Evolutionary conservation across 37 sponge, comb jelly and placozoan species (phyloP).

Genomic region (Oopsacas minuta): DNA sequence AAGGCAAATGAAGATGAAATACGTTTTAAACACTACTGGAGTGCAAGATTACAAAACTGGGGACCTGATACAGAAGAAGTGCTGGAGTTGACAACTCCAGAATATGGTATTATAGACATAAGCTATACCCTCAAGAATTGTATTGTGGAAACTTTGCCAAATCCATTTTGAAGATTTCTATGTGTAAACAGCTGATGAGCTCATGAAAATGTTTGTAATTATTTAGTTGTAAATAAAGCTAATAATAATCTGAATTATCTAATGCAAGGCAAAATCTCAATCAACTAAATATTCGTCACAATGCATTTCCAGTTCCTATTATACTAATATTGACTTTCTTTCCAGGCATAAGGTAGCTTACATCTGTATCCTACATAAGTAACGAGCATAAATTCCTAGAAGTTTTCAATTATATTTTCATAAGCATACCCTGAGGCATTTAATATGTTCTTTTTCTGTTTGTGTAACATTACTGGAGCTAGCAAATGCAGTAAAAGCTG

Average conservation of each 20-base stretch:
- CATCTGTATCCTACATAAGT: conserved; percentile 2
- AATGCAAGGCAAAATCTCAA: too few relatives aligned
- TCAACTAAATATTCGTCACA: too few relatives aligned
- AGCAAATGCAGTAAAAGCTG: not conserved
- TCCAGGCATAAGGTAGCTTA: conserved; percentile 9
- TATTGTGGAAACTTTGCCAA: not conserved
- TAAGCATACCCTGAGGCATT: conserved; percentile 64
- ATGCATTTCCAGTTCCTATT: not conserved
- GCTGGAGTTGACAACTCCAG: conserved; percentile 30
- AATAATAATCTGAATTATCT: too few relatives aligned
- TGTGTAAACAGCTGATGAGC: too few relatives aligned
- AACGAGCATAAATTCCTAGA: too few relatives aligned
- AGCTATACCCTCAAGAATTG: not conserved
- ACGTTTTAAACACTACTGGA: conserved; percentile 74
- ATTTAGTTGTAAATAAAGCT: too few relatives aligned
- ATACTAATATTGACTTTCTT: not conserved
- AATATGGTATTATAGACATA: not conserved
- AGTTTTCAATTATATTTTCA: too few relatives aligned
- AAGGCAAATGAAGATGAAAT: conserved; percentile 27
- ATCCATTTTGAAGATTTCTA: not conserved
- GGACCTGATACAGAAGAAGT: conserved; percentile 47
- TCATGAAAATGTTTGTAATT: too few relatives aligned
- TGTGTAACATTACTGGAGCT: conserved; percentile 40
- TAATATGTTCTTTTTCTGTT: conserved; percentile 75
- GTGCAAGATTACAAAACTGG: conserved; percentile 63